Evolutionary conservation across 1,140 invertebrate genomes (phyloP), one percentile per base, ranked within the genome.

Genomic region (Chrysoperla carnea): DNA sequence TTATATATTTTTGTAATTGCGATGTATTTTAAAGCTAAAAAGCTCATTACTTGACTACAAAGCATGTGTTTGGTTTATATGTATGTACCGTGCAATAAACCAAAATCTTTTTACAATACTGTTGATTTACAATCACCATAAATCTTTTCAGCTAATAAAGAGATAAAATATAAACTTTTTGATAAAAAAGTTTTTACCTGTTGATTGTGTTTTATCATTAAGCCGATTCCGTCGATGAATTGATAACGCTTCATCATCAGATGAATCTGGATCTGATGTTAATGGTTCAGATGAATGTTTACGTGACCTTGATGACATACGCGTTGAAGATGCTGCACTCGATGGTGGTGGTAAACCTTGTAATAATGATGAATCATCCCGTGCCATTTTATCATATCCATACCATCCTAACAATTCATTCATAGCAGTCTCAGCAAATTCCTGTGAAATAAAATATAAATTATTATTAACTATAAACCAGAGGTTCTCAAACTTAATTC

Each of bases 321-420:
- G 14, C 31, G 33, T 11, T 15, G 9, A 29, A 6, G 17, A 29
- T 35, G 27, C 57, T 6, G 58, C 58, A 41, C 57, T 54, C 13
- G 57, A 48, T 46, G 57, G 43, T 11, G 31, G 8, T 11, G 31
- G 31, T 11, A 33, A 12, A 11, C n/a, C 31, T 4, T 33, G 8
- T 6, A 33, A 33, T 33, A 33, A 33, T 11, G 31, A 11, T 12
- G 31, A 11, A 33, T 33, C 31, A 49, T 61, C 52, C 49, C 66
- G 64, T 59, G 74, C 70, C 13, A 77, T 67, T 51, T 76, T 76
- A 48, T 81, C 82, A 56, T 87, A 89, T 1, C 86, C 86, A 59
- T 90, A 91, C 79, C 83, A 86, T 33, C 86, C 84, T 8, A 90
- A 64, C 41, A 90, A 65, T 56, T 91, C 86, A 52, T 88, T 90